Evolutionary conservation across 1,140 invertebrate species (phyloP), one percentile per base, ranked within the genome.

Genomic region (Ephestia elutella): DNA sequence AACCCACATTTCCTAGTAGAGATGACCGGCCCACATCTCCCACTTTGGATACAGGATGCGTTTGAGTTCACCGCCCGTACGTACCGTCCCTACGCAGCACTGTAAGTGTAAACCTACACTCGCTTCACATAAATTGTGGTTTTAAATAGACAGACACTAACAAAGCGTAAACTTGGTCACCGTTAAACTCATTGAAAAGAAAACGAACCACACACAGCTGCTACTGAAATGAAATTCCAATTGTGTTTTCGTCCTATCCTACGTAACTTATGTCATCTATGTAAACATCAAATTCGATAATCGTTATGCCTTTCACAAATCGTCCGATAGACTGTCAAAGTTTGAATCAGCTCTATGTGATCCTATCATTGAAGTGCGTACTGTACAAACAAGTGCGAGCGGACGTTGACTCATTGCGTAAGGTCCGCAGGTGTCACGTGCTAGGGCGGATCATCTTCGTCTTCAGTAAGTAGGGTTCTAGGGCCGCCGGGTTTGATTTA

Each of bases 401-500:
- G 82, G 82, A 82, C 84, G 67, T 80, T 82, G 80, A 72, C 82
- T 70, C 62, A 65, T 86, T 87, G 80, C 85, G 76, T 87, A 86
- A 85, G 73, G 54, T 63, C 73, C 66, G 60, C 69, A 60, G 59
- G 38, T 62, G 59, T 58, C 62, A 62, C 70, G 69, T 74, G 69
- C 55, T 73, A 79, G 80, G 78, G 75, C 78, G 73, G 76, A 74
- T 78, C 69, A 73, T 75, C 71, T 66, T 62, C 60, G 56, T 32
- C 30, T 32, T 10, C 18, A 69, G 71, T 78, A 85, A 83, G 77
- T 85, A 70, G 79, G 80, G 75, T 74, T 87, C 74, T 87, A 85
- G 82, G 80, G 78, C 81, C 80, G 65, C 73, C 69, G 62, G 84
- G 84, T 77, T 87, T 87, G 80, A 83, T 85, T 86, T 87, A 75